Conservation (phyloP, 2,797 vertebrate species). For the Sciurus vulgaris region DNA sequence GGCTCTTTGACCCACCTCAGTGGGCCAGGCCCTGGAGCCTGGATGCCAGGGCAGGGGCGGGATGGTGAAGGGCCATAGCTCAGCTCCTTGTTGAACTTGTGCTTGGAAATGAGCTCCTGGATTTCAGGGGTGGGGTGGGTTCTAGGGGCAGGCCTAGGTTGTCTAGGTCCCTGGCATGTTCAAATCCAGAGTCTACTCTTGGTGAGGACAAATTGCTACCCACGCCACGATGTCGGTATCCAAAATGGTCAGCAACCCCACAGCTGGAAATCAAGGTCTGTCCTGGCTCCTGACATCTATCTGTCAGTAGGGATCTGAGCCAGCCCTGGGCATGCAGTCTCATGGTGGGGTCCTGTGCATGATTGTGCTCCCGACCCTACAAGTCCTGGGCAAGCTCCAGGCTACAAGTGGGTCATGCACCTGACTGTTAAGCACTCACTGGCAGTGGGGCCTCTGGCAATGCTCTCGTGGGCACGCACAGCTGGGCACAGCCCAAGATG, state of each 20-base stretch:
- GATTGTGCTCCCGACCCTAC: too few species aligned
- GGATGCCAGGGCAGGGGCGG: background rate
- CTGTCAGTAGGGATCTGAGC: background rate
- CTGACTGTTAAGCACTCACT: background rate
- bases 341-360: background rate
- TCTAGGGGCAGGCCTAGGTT: background rate
- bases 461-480: rapidly evolving
- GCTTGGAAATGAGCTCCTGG: background rate
- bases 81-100: background rate
- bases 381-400: too few species aligned
- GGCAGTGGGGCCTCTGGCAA: background rate
- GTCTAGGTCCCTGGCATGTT: background rate
- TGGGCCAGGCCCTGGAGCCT: background rate
- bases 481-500: background rate
- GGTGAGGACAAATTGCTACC: background rate
- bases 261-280: background rate
- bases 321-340: background rate
- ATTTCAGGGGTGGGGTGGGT: background rate
- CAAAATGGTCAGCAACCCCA: rapidly evolving
- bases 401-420: background rate
- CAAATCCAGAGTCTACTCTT: background rate
- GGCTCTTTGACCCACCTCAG: too few species aligned
- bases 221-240: rapidly evolving
- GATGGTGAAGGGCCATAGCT: rapidly evolving
- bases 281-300: background rate